Conservation (phyloP, 2,888 invertebrate species). For the Nemoura dubitans region DNA sequence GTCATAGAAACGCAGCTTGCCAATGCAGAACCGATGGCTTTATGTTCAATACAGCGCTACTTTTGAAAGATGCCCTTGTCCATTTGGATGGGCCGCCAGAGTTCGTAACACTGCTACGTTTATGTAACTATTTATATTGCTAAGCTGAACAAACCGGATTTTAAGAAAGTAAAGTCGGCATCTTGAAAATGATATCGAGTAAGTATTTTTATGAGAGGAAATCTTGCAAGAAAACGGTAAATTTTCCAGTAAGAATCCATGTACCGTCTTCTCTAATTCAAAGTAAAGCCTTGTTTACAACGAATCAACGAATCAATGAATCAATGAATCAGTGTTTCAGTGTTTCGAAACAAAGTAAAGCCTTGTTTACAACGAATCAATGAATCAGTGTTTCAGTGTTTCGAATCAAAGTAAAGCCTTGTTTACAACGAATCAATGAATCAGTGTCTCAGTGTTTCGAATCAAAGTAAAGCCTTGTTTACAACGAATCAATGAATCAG, state of each 20-base stretch:
- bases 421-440: too few species aligned
- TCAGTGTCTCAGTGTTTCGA: too few species aligned
- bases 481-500: too few species aligned
- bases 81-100: background rate
- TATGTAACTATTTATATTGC: background rate
- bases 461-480: too few species aligned
- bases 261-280: too few species aligned
- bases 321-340: too few species aligned
- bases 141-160: background rate
- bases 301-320: too few species aligned
- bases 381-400: too few species aligned
- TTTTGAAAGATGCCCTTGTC: background rate
- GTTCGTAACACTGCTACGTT: background rate
- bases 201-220: background rate
- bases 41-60: background rate
- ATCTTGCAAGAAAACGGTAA: background rate
- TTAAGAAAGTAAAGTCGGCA: background rate
- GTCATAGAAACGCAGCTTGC: background rate
- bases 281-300: too few species aligned
- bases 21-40: background rate
- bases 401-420: too few species aligned
- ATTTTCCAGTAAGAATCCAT: background rate
- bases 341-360: too few species aligned
- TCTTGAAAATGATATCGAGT: background rate
- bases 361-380: too few species aligned